Evolutionary conservation across 2,888 invertebrate species (phyloP), one percentile per base, ranked within the genome.

Genomic region (Drosophila robusta): DNA sequence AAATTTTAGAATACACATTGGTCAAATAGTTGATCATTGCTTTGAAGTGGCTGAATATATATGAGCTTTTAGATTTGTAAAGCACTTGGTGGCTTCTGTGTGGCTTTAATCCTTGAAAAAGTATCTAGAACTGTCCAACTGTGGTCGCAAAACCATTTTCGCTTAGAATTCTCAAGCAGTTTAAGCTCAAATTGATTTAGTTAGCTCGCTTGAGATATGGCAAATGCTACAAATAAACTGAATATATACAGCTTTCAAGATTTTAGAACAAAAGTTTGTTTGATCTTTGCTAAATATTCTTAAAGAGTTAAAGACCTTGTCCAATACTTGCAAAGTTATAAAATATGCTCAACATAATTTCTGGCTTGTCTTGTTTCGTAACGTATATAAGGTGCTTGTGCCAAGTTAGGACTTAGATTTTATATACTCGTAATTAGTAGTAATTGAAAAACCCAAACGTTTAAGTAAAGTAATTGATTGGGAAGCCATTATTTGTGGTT

Each of bases 401-500:
- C 70, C 65, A 67, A 60, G 54, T 57, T 50, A 64, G 62, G 62
- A 67, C 54, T 62, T 70, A 62, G 42, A 14, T 68, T 44, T 39
- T 51, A 60, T 62, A 55, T 75, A 65, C 12, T 74, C 24, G 56
- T 56, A 75, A 67, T 55, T 58, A 44, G 36, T 63, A 64, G 36
- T 63, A 63, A 63, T 64, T 62, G 45, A 39, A 34, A 54, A 76
- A 69, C 76, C 66, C 75, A 76, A 78, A 78, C 65, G 45, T 62
- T 75, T 47, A 76, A 63, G 66, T 73, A 80, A 78, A 78, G 69
- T 78, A 78, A 78, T 69, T 77, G 61, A 69, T 77, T 80, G 78
- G 78, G 70, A 80, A 80, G 81, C 78, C 71, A 80, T 78, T 71
- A 68, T 71, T 39, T 60, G 50, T 66, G 45, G 42, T 42, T 64